Conservation (phyloP, 1,140 invertebrate species). For the Drosophila littoralis region DNA sequence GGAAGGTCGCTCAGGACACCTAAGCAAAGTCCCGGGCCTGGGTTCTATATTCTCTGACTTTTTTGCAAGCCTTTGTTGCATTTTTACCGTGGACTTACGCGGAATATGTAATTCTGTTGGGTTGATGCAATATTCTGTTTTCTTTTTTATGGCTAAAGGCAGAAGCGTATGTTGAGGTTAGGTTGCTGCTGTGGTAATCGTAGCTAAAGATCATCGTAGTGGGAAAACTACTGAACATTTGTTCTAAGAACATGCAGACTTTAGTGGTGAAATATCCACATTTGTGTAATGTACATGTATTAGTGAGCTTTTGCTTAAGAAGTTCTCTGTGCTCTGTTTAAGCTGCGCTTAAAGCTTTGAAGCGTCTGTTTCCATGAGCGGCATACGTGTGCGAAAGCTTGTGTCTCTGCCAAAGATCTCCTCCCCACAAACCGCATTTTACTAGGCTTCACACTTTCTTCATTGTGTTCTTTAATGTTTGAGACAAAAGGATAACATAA, state of each 20-base stretch:
- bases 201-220: not conserved
- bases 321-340: no score
- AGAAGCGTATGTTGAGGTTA: conserved; percentile 16
- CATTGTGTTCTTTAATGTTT: conserved; percentile 10
- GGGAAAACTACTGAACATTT: conserved; percentile 10
- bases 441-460: conserved; percentile 24
- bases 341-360: no score
- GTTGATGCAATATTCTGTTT: conserved; percentile 41
- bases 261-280: no score
- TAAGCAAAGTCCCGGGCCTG: conserved; percentile 3
- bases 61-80: conserved; percentile 76
- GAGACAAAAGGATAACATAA: conserved; percentile 61
- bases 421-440: not conserved
- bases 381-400: no score
- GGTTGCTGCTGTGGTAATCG: conserved; percentile 18
- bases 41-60: conserved; percentile 72
- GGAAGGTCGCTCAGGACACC: conserved; percentile 11
- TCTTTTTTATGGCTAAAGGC: conserved; percentile 30
- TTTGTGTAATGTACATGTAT: no score
- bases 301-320: no score
- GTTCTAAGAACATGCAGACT: conserved; percentile 14
- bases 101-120: conserved; percentile 28
- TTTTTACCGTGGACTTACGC: conserved; percentile 36
- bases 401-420: not conserved
- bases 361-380: no score